Percentiles rank a stretch among this genome's conserved stretches.
These are phyloP conservation scores for Caenorhabditis sulstoni DNA, from an alignment of 2,888 invertebrate genomes.

Conservation along the genomic window DNA sequence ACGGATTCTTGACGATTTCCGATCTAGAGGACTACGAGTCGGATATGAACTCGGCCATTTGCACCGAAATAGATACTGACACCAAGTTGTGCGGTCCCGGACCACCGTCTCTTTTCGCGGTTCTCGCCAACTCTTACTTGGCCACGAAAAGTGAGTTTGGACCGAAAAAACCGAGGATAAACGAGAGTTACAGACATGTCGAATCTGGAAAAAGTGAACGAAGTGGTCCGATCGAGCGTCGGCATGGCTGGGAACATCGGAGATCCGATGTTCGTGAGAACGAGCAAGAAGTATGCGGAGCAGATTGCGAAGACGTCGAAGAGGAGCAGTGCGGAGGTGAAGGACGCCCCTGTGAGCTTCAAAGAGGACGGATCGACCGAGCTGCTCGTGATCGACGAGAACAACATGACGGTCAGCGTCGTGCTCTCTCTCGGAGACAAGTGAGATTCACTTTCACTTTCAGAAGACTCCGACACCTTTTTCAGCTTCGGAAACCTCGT, in stretches of 20 bases:
- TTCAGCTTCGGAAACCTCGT: conserved; percentile 50
- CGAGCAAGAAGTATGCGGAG: conserved; percentile 34
- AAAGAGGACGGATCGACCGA: conserved; percentile 45
- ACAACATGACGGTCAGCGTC: conserved; percentile 55
- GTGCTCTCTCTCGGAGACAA: conserved; percentile 56
- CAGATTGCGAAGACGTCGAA: conserved; percentile 42
- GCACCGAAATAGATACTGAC: conserved; percentile 39
- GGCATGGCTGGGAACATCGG: conserved; percentile 28
- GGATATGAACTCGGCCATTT: conserved; percentile 40
- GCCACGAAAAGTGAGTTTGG: conserved; percentile 31
- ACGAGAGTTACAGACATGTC: conserved; percentile 49
- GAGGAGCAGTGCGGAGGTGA: conserved; percentile 18
- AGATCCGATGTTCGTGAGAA: conserved; percentile 51
- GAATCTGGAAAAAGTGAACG: conserved; percentile 51
- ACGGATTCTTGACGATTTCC: conserved; percentile 46
- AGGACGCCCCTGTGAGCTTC: conserved; percentile 24
- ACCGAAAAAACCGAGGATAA: no score
- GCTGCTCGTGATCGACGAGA: conserved; percentile 56
- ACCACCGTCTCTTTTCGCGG: conserved; percentile 58
- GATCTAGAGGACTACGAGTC: conserved; percentile 65
- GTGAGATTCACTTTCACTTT: conserved; percentile 20
- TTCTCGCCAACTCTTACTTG: conserved; percentile 36
- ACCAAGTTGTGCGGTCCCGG: conserved; percentile 59
- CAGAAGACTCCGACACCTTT: not conserved
- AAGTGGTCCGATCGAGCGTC: conserved; percentile 29